Conservation (phyloP, 1,140 invertebrate species). For the Stenopsyche tienmushanensis region DNA sequence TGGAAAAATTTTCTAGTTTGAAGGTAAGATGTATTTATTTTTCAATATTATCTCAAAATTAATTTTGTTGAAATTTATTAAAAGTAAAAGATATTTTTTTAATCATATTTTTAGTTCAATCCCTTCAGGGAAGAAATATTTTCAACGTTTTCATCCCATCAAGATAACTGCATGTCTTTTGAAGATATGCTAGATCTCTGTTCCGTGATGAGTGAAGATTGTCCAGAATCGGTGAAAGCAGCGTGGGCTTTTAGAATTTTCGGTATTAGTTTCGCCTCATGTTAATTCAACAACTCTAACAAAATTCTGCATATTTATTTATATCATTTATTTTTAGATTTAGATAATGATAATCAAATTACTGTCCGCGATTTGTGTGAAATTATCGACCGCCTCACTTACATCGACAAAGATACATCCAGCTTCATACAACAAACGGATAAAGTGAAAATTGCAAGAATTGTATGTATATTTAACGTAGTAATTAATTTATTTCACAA, state of each 20-base stretch:
- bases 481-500: slow-evolving; percentile 7
- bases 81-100: slow-evolving; percentile 1
- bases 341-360: slow-evolving; percentile 62
- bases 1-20: slow-evolving; percentile 57
- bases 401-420: slow-evolving; percentile 41
- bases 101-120: slow-evolving; percentile 60
- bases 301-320: not conserved
- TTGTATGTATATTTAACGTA: slow-evolving; percentile 42
- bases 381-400: slow-evolving; percentile 55
- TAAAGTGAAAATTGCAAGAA: slow-evolving; percentile 51
- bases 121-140: slow-evolving; percentile 70
- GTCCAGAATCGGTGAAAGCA: slow-evolving; percentile 68
- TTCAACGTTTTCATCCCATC: slow-evolving; percentile 69
- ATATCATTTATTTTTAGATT: slow-evolving; percentile 51
- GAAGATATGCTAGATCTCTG: slow-evolving; percentile 75
- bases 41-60: not conserved
- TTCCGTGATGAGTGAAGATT: slow-evolving; percentile 69
- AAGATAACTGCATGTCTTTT: slow-evolving; percentile 66
- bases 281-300: slow-evolving; percentile 4
- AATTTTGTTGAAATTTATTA: slow-evolving; percentile 8
- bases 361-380: slow-evolving; percentile 56
- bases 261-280: slow-evolving; percentile 59
- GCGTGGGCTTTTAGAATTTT: slow-evolving; percentile 77
- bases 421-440: slow-evolving; percentile 45
- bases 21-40: slow-evolving; percentile 47